Conservation (phyloP, 1,140 invertebrate genomes). For the Epicauta chinensis region DNA sequence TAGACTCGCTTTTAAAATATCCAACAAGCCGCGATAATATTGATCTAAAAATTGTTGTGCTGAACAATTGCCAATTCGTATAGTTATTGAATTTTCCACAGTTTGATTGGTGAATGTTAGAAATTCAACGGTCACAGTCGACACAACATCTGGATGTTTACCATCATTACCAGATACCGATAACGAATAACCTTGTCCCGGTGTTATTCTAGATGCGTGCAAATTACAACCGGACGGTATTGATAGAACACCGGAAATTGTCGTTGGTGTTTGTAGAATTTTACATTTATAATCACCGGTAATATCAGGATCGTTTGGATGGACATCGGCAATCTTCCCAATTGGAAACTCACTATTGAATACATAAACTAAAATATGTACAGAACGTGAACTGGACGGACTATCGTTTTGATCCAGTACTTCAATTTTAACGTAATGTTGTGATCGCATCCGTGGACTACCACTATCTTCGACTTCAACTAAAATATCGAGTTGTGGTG, state of each 20-base stretch:
- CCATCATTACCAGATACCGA: slow-evolving; percentile 85
- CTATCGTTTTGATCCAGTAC: slow-evolving; percentile 89
- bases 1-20: slow-evolving; percentile 59
- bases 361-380: slow-evolving; percentile 72
- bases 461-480: slow-evolving; percentile 89
- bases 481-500: slow-evolving; percentile 63
- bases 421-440: slow-evolving; percentile 67
- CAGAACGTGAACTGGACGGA: slow-evolving; percentile 75
- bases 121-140: slow-evolving; percentile 77
- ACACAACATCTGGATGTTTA: slow-evolving; percentile 74
- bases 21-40: slow-evolving; percentile 66
- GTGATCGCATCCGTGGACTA: slow-evolving; percentile 70
- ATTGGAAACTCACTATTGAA: slow-evolving; percentile 64
- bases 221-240: slow-evolving; percentile 76
- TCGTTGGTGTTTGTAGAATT: slow-evolving; percentile 53
- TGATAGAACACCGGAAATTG: slow-evolving; percentile 55
- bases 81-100: slow-evolving; percentile 72
- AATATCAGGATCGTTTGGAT: slow-evolving; percentile 84
- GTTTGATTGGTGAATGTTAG: slow-evolving; percentile 72
- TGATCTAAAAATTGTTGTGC: slow-evolving; percentile 67
- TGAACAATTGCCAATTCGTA: slow-evolving; percentile 66
- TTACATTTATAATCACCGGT: slow-evolving; percentile 83
- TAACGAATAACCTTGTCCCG: slow-evolving; percentile 64
- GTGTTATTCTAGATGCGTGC: slow-evolving; percentile 59
- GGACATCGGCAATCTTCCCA: slow-evolving; percentile 83